These are phyloP conservation scores for Heliconius eleuchia DNA, from an alignment of 1,140 invertebrate species.

Conservation along the genomic window DNA sequence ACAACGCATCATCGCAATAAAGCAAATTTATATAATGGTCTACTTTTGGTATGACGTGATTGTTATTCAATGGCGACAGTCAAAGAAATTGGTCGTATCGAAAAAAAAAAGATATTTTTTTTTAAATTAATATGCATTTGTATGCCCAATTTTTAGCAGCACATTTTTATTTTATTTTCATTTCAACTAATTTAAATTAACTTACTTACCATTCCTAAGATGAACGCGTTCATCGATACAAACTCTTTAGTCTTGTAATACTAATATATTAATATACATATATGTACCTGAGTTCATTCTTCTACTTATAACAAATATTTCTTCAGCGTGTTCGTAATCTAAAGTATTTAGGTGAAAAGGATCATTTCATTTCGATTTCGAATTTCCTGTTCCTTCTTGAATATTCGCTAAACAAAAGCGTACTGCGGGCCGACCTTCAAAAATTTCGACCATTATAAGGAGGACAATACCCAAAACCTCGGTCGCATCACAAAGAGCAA, in stretches of 20 bases:
- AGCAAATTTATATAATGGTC: not conserved
- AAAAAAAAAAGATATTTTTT: no score
- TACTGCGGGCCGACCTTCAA: conserved; percentile 19
- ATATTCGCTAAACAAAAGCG: conserved; percentile 14
- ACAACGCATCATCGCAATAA: not conserved
- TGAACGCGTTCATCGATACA: no score
- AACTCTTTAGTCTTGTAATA: not conserved
- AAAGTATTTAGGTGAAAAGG: not conserved
- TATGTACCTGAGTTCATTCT: no score
- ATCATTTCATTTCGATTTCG: not conserved
- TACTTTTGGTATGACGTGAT: not conserved
- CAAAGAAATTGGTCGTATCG: no score
- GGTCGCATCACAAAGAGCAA: conserved; percentile 16
- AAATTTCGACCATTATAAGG: conserved; percentile 22
- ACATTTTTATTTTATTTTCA: no score
- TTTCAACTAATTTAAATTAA: no score
- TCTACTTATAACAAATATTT: not conserved
- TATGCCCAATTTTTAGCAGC: no score
- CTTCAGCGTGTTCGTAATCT: not conserved
- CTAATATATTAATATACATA: no score
- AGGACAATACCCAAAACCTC: conserved; percentile 18
- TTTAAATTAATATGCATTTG: no score
- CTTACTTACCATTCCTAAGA: no score
- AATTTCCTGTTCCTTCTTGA: conserved; percentile 4
- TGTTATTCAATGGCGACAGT: not conserved